phyloP scores from a whole-genome alignment of 2,888 invertebrate species.

The Lepidonotus clava region DNA sequence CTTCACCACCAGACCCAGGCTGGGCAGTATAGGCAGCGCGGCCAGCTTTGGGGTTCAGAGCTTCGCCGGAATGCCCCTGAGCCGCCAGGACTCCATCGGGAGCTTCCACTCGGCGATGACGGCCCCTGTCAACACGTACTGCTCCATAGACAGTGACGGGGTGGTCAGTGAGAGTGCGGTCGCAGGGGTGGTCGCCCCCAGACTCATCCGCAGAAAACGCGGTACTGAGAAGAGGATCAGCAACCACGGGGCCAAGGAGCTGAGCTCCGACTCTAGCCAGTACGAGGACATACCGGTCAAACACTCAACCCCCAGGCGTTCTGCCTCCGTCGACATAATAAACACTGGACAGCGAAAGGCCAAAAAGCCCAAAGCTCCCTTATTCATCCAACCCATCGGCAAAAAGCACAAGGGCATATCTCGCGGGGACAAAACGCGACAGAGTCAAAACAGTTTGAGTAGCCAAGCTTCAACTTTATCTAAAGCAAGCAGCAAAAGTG shows the following conservation, averaged over 20 bases:
- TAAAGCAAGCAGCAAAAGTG: constrained; percentile 53
- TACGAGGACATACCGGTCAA: constrained; percentile 39
- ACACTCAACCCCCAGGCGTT: constrained; percentile 30
- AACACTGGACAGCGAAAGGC: neutral
- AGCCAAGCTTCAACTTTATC: constrained; percentile 33
- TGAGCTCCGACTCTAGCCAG: constrained; percentile 55
- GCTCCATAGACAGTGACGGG: constrained; percentile 53
- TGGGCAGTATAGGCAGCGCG: constrained; percentile 36
- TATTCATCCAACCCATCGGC: constrained; percentile 28
- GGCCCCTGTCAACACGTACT: neutral
- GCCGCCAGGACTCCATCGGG: constrained; percentile 22
- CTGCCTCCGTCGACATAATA: neutral
- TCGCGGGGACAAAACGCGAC: neutral
- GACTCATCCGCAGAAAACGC: constrained; percentile 4
- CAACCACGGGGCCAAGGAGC: neutral
- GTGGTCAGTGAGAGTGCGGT: constrained; percentile 53
- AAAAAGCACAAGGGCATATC: constrained; percentile 15
- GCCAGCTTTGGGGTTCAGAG: constrained; percentile 35
- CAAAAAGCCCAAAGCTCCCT: constrained; percentile 33
- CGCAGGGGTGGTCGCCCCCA: neutral
- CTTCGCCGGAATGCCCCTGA: constrained; percentile 37
- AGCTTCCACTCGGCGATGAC: constrained; percentile 39
- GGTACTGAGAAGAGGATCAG: neutral
- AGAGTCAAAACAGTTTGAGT: constrained; percentile 4
- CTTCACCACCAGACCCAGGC: neutral